These are phyloP conservation scores for Oscarella lobularis DNA, from an alignment of 37 sponge, comb jelly and placozoan species.

Conservation along the genomic window DNA sequence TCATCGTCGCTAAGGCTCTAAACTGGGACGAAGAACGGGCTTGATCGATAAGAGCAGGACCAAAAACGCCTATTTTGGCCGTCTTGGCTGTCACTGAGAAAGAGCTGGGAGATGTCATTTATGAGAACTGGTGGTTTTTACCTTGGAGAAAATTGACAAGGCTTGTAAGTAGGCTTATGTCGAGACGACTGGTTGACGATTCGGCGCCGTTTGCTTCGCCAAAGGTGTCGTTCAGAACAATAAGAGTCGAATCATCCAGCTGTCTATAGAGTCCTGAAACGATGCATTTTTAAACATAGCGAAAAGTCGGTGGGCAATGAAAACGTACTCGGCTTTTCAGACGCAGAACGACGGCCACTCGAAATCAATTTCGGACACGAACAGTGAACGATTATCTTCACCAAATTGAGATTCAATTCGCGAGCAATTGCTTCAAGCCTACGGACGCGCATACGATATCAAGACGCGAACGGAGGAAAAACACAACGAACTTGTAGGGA, in stretches of 20 bases:
- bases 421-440: conserved; percentile 23
- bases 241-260: neutral
- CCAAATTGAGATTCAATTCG: conserved; percentile 32
- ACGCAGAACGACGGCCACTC: no score
- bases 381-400: conserved; percentile 53
- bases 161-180: neutral
- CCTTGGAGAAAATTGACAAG: neutral
- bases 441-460: conserved; percentile 8
- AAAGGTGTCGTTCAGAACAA: neutral
- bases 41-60: neutral
- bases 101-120: neutral
- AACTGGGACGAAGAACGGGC: neutral
- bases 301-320: no score
- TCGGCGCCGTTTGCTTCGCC: neutral
- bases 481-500: conserved; percentile 27
- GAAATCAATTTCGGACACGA: no score
- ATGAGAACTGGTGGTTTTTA: neutral
- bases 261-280: neutral
- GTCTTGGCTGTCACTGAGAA: neutral
- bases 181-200: neutral
- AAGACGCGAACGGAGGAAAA: neutral
- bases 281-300: no score
- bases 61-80: neutral
- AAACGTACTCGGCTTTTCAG: no score
- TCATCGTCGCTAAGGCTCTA: conserved; percentile 7